phyloP scores from a whole-genome alignment of 2,888 invertebrate species.

The Cantharis flavilabris region DNA sequence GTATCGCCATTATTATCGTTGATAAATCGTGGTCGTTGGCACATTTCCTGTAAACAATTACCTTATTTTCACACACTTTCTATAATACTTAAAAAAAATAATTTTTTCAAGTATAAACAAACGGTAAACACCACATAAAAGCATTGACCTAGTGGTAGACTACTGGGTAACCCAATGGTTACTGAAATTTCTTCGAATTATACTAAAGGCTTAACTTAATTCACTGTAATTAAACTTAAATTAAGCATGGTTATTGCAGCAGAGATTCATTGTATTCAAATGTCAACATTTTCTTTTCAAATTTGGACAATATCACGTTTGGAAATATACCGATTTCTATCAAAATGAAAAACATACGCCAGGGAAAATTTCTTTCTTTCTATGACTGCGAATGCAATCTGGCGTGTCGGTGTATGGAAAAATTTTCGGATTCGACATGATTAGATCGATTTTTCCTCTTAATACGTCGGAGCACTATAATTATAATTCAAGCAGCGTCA shows the following conservation, averaged over 20 bases:
- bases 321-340: neutral
- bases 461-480: neutral
- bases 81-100: neutral
- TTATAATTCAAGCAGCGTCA: neutral
- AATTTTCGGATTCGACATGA: neutral
- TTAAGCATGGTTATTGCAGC: neutral
- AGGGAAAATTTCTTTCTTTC: neutral
- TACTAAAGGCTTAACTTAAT: neutral
- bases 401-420: neutral
- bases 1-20: conserved; percentile 49
- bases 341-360: neutral
- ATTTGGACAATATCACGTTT: neutral
- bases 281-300: neutral
- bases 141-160: neutral
- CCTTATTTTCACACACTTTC: conserved; percentile 11
- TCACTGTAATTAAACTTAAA: neutral
- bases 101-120: neutral
- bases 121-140: neutral
- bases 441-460: neutral
- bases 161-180: neutral
- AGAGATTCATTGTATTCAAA: neutral
- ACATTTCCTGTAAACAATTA: conserved; percentile 63
- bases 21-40: conserved; percentile 65
- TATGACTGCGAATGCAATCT: neutral
- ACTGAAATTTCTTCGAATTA: neutral